These are phyloP conservation scores for Herminia tarsipennalis DNA, from an alignment of 2,888 invertebrate species.

Conservation along the genomic window DNA sequence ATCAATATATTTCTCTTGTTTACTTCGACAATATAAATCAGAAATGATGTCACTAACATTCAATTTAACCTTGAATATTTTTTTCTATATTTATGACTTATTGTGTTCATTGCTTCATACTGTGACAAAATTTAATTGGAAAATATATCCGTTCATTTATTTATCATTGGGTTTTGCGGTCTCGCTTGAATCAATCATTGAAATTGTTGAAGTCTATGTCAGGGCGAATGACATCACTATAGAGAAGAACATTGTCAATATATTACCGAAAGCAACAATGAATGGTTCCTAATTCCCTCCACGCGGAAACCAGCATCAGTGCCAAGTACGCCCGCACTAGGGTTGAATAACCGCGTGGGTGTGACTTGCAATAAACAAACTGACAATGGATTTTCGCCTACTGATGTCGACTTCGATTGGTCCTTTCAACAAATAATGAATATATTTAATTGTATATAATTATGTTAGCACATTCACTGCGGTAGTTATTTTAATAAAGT, in stretches of 20 bases:
- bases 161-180: slow-evolving; percentile 21
- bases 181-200: slow-evolving; percentile 23
- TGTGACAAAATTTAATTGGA: slow-evolving; percentile 10
- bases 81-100: slow-evolving; percentile 14
- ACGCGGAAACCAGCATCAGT: slow-evolving; percentile 36
- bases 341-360: slow-evolving; percentile 34
- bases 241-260: slow-evolving; percentile 26
- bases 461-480: neutral
- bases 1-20: neutral
- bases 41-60: slow-evolving; percentile 38
- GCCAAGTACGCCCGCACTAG: slow-evolving; percentile 22
- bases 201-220: slow-evolving; percentile 24
- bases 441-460: slow-evolving; percentile 1
- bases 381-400: slow-evolving; percentile 19
- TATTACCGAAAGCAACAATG: slow-evolving; percentile 19
- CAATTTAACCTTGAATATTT: slow-evolving; percentile 28
- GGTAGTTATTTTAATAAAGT: too few species aligned
- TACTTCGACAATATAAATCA: slow-evolving; percentile 3
- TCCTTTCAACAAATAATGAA: slow-evolving; percentile 10
- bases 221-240: slow-evolving; percentile 31
- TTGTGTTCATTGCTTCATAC: slow-evolving; percentile 13
- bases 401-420: slow-evolving; percentile 19
- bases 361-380: slow-evolving; percentile 25
- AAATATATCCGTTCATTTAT: slow-evolving; percentile 16
- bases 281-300: slow-evolving; percentile 31